Evolutionary conservation across 2,113 vertebrate genomes (phyloP).

Genomic region (Potamarius usumacintae): DNA sequence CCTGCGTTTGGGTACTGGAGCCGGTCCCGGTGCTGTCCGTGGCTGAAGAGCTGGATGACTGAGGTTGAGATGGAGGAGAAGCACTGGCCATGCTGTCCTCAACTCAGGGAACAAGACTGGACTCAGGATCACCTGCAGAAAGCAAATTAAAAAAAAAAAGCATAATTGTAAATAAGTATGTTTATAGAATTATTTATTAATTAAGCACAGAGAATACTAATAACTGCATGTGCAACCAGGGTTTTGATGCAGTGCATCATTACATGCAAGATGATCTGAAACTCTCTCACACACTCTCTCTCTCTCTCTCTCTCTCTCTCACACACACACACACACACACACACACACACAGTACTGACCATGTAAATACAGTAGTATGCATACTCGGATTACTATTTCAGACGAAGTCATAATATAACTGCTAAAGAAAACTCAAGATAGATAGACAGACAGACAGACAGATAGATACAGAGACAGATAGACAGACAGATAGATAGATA

Average conservation of each 20-base stretch:
- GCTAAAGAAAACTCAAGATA: background rate
- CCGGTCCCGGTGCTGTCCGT: conserved; percentile 69
- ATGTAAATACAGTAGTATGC: too few relatives aligned
- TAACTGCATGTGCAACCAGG: background rate
- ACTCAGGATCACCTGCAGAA: background rate
- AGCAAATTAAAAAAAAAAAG: conserved; percentile 16
- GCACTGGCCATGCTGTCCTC: conserved; percentile 83
- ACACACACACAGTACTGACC: too few relatives aligned
- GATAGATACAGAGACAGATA: background rate
- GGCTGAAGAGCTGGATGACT: conserved; percentile 73
- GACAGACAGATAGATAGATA: background rate
- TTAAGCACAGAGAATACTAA: background rate
- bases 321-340: too few relatives aligned
- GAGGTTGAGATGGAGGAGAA: conserved; percentile 56
- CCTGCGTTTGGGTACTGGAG: conserved; percentile 72
- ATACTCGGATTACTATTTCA: background rate
- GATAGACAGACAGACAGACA: background rate
- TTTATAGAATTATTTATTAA: background rate
- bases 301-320: too few relatives aligned
- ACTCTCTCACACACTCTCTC: background rate
- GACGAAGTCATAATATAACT: background rate
- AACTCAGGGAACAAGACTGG: conserved; percentile 17
- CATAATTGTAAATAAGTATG: background rate
- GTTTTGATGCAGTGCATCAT: background rate
- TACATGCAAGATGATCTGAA: background rate